Evolutionary conservation across 1,140 invertebrate genomes (phyloP), one percentile per base, ranked within the genome.

Genomic region (Neoseiulus cucumeris): DNA sequence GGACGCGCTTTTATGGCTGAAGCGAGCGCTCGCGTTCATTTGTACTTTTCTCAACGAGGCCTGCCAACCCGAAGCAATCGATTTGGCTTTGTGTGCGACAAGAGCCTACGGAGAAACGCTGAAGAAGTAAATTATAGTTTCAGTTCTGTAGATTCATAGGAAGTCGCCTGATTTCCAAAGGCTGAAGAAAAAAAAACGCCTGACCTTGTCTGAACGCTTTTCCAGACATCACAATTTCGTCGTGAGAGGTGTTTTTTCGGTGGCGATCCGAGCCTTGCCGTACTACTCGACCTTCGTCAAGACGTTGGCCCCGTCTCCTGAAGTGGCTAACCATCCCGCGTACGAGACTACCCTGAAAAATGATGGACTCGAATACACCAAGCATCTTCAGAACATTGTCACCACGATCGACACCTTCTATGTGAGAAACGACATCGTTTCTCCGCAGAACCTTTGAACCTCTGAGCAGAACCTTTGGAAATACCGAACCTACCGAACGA

Each of bases 1-100:
- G 20, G 68, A 68, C 44, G 68, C 68, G 22, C 65, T 68, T 22
- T 41, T 68, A 59, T 68, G 68, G 68, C 28, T 68, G 22, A 67
- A 51, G 47, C 33, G 64, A 41, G 42, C 64, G 14, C 42, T 65
- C 28, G 66, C 65, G 41, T 68, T 66, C 30, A 20, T 18, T 39
- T 9, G 55, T 42, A 42, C 25, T 30, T 25, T 42, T 7, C 18
- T 55, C 64, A 66, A 65, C 30, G 67, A 51, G 42, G 55, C 66
- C 33, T 68, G 65, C 42, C 66, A 66, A 42, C 33, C 66, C 9
- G 66, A 47, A 67, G 67, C 66, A 44, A 51, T 68, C 55, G 59
- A 51, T 33, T 39, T 44, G 17, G n/a, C 55, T 18, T 64, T 67
- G 51, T 68, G 68, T 65, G 68, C 64, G 5, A 44, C 64, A 18